Conservation (phyloP, 2,888 invertebrate species). For the Miltochrista miniata region DNA sequence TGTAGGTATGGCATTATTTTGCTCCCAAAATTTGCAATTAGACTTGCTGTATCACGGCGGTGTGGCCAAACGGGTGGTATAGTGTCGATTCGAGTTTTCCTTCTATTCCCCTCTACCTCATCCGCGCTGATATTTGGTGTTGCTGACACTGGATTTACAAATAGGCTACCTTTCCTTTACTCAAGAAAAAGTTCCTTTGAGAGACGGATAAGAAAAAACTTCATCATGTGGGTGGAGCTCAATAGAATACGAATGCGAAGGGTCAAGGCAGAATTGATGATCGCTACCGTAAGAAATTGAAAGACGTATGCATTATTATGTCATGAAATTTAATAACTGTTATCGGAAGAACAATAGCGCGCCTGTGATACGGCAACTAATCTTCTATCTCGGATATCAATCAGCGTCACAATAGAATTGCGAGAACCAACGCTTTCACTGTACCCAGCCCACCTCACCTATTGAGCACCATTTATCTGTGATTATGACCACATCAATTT, state of each 20-base stretch:
- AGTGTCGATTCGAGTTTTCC: no score
- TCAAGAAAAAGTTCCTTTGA: no score
- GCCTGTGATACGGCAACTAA: conserved; percentile 56
- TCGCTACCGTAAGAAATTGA: conserved; percentile 6
- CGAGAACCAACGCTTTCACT: conserved; percentile 60
- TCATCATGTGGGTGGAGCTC: no score
- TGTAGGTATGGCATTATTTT: no score
- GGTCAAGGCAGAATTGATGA: not conserved
- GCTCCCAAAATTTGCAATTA: no score
- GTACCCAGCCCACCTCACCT: conserved; percentile 43
- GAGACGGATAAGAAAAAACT: no score
- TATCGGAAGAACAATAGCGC: conserved; percentile 64
- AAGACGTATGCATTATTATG: conserved; percentile 29
- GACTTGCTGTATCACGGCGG: no score
- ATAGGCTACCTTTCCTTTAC: no score
- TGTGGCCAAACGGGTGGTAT: no score
- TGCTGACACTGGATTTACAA: no score
- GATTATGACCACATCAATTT: conserved; percentile 60
- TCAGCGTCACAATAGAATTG: conserved; percentile 69
- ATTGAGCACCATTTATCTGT: conserved; percentile 58
- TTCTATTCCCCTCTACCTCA: no score
- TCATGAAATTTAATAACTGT: conserved; percentile 54
- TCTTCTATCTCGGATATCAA: conserved; percentile 62
- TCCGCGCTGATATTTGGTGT: no score
- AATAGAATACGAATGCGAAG: not conserved